A percentile compares a stretch with the other conserved stretches of the same genome.
Evolutionary conservation across 2,888 invertebrate species (phyloP).

Genomic region (Pollenia labialis): DNA sequence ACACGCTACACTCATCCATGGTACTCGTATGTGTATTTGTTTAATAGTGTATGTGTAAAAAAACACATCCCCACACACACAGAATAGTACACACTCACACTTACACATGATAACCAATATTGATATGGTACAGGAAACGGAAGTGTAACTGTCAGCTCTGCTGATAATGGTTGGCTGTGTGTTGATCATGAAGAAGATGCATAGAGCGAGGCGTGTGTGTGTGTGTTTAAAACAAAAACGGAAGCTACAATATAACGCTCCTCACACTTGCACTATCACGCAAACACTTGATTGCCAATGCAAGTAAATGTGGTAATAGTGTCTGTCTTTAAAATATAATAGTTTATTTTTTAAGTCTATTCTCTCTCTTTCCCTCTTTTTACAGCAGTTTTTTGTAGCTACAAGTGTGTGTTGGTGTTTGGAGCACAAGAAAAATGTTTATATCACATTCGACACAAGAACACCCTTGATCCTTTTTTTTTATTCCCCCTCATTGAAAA

Average conservation of each 20-base stretch:
- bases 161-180: slow-evolving; percentile 11
- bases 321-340: slow-evolving; percentile 10
- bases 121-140: slow-evolving; percentile 55
- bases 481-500: not conserved
- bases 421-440: slow-evolving; percentile 17
- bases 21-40: not conserved
- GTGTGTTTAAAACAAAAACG: slow-evolving; percentile 2
- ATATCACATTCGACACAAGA: slow-evolving; percentile 21
- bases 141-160: slow-evolving; percentile 67
- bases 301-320: slow-evolving; percentile 41
- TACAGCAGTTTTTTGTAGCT: not conserved
- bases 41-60: slow-evolving; percentile 30
- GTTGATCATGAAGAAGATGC: slow-evolving; percentile 43
- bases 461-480: not conserved
- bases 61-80: no score
- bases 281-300: slow-evolving; percentile 15
- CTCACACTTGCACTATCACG: slow-evolving; percentile 25
- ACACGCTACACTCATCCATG: slow-evolving; percentile 6
- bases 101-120: not conserved
- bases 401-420: slow-evolving; percentile 1
- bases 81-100: not conserved
- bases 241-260: slow-evolving; percentile 23
- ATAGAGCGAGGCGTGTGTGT: not conserved
- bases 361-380: not conserved
- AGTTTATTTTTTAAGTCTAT: slow-evolving; percentile 16